A percentile compares a stretch with the other conserved stretches of the same genome.
Conservation (phyloP, 2,113 vertebrate species). For the Seriola quinqueradiata region DNA sequence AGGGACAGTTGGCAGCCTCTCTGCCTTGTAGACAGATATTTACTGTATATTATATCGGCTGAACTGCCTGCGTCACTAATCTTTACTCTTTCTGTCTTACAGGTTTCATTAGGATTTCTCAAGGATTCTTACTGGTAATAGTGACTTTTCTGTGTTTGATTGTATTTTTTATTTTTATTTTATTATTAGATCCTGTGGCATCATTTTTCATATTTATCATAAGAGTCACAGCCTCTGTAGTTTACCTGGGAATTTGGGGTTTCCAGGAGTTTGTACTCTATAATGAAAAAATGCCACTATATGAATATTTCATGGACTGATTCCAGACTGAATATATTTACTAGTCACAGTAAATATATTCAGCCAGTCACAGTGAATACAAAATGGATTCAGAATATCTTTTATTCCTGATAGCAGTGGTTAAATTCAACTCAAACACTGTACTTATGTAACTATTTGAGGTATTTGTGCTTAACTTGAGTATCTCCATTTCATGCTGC, state of each 20-base stretch:
- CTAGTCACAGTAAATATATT: too few species aligned
- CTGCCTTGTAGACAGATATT: background rate
- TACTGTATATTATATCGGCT: background rate
- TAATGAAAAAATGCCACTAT: background rate
- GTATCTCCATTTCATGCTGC: background rate
- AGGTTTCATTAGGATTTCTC: background rate
- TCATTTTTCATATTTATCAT: background rate
- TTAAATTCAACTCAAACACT: too few species aligned
- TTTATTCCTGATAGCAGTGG: too few species aligned
- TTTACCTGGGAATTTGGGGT: too few species aligned
- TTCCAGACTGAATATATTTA: background rate
- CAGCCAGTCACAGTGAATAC: too few species aligned
- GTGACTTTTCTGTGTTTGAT: background rate
- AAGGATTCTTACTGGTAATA: background rate
- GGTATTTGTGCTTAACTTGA: background rate
- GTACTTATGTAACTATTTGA: too few species aligned
- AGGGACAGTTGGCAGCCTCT: background rate
- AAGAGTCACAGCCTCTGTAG: background rate
- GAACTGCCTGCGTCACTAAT: background rate
- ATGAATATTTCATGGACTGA: background rate
- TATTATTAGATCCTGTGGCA: background rate
- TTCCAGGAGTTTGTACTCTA: background rate
- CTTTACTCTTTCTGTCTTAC: background rate
- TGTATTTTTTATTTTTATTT: background rate
- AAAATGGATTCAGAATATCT: too few species aligned